phyloP scores from a whole-genome alignment of 2,888 invertebrate genomes.

The Lepeophtheirus nordmannii region DNA sequence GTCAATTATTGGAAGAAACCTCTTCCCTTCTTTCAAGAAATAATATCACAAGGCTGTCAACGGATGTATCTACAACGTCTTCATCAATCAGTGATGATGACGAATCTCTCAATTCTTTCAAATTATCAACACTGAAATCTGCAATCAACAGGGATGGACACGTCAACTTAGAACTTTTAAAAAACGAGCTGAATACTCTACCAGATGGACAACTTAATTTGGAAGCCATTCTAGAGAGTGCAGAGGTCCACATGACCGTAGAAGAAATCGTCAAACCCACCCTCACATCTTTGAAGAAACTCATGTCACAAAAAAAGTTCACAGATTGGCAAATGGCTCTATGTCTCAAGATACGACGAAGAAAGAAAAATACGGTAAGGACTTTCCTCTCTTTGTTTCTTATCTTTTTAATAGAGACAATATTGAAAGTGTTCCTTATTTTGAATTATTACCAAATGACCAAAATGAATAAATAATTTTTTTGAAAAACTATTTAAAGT shows the following conservation, averaged over 20 bases:
- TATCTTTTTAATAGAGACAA: not conserved
- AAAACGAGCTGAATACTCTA: constrained; percentile 5
- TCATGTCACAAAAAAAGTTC: constrained; percentile 8
- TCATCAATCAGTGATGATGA: not conserved
- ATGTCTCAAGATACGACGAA: constrained; percentile 18
- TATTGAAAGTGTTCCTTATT: too few species aligned
- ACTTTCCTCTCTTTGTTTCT: not conserved
- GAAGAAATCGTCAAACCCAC: constrained; percentile 20
- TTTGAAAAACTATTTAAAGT: too few species aligned
- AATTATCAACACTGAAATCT: not conserved
- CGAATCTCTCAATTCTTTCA: not conserved
- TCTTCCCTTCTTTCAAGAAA: not conserved
- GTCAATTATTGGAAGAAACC: not conserved
- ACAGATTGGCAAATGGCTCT: constrained; percentile 17
- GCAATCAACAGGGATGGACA: too few species aligned
- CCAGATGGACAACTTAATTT: constrained; percentile 17
- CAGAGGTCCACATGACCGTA: constrained; percentile 15
- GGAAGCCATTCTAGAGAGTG: constrained; percentile 11
- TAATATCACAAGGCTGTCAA: too few species aligned
- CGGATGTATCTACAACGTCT: too few species aligned
- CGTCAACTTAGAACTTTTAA: constrained; percentile 8
- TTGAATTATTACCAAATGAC: too few species aligned
- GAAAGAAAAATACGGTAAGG: constrained; percentile 23
- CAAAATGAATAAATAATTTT: too few species aligned
- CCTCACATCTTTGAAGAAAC: constrained; percentile 14